phyloP scores from a whole-genome alignment of 2,797 vertebrate species.

The Ctenosaura bakeri region DNA sequence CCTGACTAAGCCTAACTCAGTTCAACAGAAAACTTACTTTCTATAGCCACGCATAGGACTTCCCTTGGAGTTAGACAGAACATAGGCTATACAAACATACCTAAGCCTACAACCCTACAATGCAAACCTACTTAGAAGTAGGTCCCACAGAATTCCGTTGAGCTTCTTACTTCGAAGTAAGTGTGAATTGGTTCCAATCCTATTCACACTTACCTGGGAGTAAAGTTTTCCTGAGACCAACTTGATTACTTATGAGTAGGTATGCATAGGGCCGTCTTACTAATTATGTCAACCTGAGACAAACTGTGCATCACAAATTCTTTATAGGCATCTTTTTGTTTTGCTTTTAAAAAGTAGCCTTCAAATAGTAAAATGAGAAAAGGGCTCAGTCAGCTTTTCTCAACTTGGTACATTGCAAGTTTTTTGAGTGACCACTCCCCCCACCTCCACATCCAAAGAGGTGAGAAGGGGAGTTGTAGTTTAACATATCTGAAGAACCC shows the following conservation, averaged over 20 bases:
- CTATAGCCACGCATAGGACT: not conserved
- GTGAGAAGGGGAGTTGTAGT: constrained; percentile 2
- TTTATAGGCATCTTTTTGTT: constrained; percentile 49
- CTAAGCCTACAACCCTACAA: not conserved
- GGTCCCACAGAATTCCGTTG: not conserved
- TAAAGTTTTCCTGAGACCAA: not conserved
- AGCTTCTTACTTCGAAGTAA: too few relatives aligned
- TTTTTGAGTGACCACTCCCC: not conserved
- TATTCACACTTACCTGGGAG: not conserved
- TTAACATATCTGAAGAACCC: not conserved
- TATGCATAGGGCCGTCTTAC: not conserved
- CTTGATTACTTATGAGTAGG: not conserved
- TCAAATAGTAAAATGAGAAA: not conserved
- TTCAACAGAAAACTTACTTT: not conserved
- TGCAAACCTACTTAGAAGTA: not conserved
- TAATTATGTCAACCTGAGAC: constrained; percentile 18
- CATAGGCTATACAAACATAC: not conserved
- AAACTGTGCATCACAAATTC: constrained; percentile 47
- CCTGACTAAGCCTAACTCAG: not conserved
- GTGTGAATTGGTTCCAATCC: not conserved
- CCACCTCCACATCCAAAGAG: not conserved
- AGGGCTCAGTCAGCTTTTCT: not conserved
- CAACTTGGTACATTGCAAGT: too few relatives aligned
- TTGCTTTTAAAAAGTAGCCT: constrained; percentile 31
- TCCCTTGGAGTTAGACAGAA: not conserved